Evolutionary conservation across 2,888 invertebrate species (phyloP).

Genomic region (Papilio protenor): DNA sequence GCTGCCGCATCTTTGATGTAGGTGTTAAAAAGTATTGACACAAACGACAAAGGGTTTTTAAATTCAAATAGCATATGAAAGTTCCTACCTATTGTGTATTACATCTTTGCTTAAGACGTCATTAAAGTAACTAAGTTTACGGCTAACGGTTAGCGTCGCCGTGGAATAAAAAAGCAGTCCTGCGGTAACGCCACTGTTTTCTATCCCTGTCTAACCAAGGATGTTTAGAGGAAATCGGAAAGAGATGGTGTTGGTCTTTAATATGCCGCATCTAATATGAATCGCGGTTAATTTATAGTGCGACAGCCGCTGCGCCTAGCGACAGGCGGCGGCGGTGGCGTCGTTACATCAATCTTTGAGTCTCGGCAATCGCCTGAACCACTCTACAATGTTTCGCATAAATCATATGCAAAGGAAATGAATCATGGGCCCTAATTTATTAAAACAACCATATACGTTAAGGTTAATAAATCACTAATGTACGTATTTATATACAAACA

Average conservation of each 20-base stretch:
- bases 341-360: slow-evolving; percentile 77
- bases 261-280: slow-evolving; percentile 74
- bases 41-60: slow-evolving; percentile 36
- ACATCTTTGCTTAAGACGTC: slow-evolving; percentile 64
- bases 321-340: slow-evolving; percentile 56
- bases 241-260: slow-evolving; percentile 70
- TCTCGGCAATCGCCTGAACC: slow-evolving; percentile 60
- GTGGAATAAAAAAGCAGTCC: slow-evolving; percentile 77
- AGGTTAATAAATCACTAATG: not conserved
- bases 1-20: not conserved
- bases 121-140: slow-evolving; percentile 73
- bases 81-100: slow-evolving; percentile 52
- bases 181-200: slow-evolving; percentile 62
- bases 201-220: slow-evolving; percentile 69
- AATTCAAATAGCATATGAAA: slow-evolving; percentile 42
- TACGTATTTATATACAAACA: not conserved
- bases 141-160: slow-evolving; percentile 74
- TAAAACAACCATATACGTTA: slow-evolving; percentile 13
- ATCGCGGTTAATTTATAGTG: slow-evolving; percentile 81
- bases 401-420: slow-evolving; percentile 55
- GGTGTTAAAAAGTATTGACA: not conserved
- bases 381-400: slow-evolving; percentile 57
- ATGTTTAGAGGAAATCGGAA: slow-evolving; percentile 62
- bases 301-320: slow-evolving; percentile 74
- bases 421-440: slow-evolving; percentile 42